Base-by-base conservation (phyloP, 2,888 invertebrate genomes). In the Ametastegia equiseti region DNA sequence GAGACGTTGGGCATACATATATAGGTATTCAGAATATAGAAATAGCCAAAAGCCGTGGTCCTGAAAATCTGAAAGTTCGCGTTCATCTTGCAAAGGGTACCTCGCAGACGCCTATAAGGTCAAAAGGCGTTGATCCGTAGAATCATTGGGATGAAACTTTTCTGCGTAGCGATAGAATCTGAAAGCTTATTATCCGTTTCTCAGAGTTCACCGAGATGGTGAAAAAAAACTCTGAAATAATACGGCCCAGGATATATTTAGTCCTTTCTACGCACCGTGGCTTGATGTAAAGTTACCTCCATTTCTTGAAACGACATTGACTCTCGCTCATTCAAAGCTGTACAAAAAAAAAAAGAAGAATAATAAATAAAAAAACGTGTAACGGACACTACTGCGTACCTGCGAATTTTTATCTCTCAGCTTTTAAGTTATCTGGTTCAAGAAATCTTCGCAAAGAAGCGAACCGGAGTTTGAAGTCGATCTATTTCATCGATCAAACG, bases 51-150 rank as follows among this genome's bases (percentile, higher is more conserved):
- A 65, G 39, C 19, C n/a, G 36, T 36, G 33, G n/a, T 9, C 9
- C 33, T 11, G 13, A 15, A n/a, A 65, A 33, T n/a, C n/a, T n/a
- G n/a, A n/a, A n/a, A n/a, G n/a, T n/a, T n/a, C n/a, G n/a, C n/a
- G n/a, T n/a, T n/a, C n/a, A n/a, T n/a, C n/a, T n/a, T n/a, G n/a
- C n/a, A n/a, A n/a, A n/a, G n/a, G n/a, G n/a, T n/a, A 54, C 23
- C 19, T 50, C 50, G 19, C 54, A 54, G 23, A 54, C 54, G 54
- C 54, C 23, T n/a, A n/a, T 30, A n/a, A 15, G 33, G 33, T 33
- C 63, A n/a, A 30, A 39, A n/a, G 65, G 65, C n/a, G 65, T 36
- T 63, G 63, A 63, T 33, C 63, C 65, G 65, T 39, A 5, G 60
- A 30, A 60, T n/a, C n/a, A n/a, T 30, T 60, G 15, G 23, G 30